These are phyloP conservation scores for Cephalophus harveyi DNA, from an alignment of 2,113 vertebrate genomes.

Conservation along the genomic window DNA sequence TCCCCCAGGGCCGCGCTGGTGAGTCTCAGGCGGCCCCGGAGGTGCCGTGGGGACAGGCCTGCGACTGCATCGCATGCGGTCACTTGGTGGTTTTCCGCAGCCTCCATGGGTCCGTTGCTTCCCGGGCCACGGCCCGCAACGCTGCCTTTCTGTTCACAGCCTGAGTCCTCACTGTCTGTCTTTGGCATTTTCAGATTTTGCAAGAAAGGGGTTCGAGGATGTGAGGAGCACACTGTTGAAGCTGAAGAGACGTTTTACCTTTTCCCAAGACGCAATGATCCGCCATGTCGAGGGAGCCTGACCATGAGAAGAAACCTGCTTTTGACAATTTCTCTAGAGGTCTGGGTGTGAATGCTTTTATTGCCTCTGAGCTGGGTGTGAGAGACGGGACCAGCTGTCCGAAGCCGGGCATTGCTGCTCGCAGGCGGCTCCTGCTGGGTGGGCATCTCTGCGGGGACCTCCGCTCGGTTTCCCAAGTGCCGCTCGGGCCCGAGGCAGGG, in stretches of 20 bases:
- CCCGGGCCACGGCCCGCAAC: fast-evolving
- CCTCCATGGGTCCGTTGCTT: not conserved
- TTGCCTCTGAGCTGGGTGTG: slow-evolving; percentile 74
- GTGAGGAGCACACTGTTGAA: slow-evolving; percentile 85
- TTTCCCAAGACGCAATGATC: slow-evolving; percentile 83
- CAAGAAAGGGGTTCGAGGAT: slow-evolving; percentile 97
- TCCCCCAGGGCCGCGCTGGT: no score
- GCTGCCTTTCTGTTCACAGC: not conserved
- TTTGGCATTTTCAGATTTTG: slow-evolving; percentile 88
- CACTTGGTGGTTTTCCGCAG: not conserved
- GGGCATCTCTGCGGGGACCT: slow-evolving; percentile 39
- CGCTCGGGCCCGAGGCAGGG: slow-evolving; percentile 70
- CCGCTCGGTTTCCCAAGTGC: slow-evolving; percentile 60
- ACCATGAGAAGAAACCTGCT: slow-evolving; percentile 81
- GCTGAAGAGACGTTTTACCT: slow-evolving; percentile 68
- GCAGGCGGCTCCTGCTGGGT: slow-evolving; percentile 44
- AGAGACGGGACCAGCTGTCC: slow-evolving; percentile 62
- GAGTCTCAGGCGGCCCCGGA: not conserved
- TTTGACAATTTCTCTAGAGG: slow-evolving; percentile 80
- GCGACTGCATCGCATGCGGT: fast-evolving
- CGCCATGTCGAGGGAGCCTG: slow-evolving; percentile 80
- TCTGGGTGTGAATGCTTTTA: slow-evolving; percentile 77
- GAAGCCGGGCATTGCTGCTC: slow-evolving; percentile 26
- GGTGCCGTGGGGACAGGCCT: not conserved
- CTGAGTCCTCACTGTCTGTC: not conserved